A percentile compares a stretch with the other conserved stretches of the same genome.
These are phyloP conservation scores for Heptranchias perlo DNA, from an alignment of 2,113 vertebrate genomes.

Conservation along the genomic window DNA sequence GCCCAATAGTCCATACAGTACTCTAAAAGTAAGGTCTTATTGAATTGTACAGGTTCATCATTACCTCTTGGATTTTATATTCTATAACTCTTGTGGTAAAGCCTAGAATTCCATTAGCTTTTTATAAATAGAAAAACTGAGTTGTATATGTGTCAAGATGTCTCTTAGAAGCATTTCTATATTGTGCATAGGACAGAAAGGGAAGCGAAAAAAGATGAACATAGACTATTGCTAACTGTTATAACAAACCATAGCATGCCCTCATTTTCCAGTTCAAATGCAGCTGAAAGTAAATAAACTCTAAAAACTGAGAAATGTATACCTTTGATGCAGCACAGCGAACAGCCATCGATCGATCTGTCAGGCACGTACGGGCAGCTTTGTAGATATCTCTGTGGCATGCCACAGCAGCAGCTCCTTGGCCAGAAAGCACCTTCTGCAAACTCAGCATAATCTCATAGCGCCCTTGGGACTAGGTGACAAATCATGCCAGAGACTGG, in stretches of 20 bases:
- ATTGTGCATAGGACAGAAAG: constrained; percentile 16
- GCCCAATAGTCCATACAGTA: too few species aligned
- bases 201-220: constrained; percentile 40
- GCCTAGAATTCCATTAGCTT: not conserved
- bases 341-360: constrained; percentile 88
- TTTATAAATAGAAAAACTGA: not conserved
- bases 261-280: not conserved
- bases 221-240: not conserved
- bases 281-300: not conserved
- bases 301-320: constrained; percentile 34
- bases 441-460: constrained; percentile 86
- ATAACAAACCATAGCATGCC: not conserved
- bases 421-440: constrained; percentile 75
- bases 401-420: constrained; percentile 66
- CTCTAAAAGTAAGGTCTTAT: not conserved
- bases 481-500: constrained; percentile 37
- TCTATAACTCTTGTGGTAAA: not conserved
- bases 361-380: constrained; percentile 73
- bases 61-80: not conserved
- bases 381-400: constrained; percentile 92
- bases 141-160: not conserved
- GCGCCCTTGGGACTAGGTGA: constrained; percentile 83
- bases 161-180: not conserved
- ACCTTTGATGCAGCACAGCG: constrained; percentile 88
- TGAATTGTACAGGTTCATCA: not conserved